These are phyloP conservation scores for Notiomystis cincta DNA, from an alignment of 2,113 vertebrate genomes.

Conservation along the genomic window DNA sequence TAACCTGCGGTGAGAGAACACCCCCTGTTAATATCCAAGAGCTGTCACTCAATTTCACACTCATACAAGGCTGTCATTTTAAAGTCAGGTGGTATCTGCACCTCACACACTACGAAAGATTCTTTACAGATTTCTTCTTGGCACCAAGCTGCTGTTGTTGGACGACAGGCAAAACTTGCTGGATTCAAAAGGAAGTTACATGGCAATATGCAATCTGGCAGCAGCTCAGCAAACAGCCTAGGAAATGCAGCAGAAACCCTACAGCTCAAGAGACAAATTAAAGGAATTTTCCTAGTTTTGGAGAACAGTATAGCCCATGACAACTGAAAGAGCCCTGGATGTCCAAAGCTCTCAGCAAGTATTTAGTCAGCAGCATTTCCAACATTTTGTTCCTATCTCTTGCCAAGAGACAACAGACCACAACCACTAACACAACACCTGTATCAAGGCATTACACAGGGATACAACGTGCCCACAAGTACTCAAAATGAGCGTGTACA, in stretches of 20 bases:
- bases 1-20: conserved; percentile 77
- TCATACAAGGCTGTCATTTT: rapidly evolving
- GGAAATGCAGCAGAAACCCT: not conserved
- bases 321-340: not conserved
- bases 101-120: not conserved
- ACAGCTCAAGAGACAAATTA: not conserved
- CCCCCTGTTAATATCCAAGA: not conserved
- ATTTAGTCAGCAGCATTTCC: not conserved
- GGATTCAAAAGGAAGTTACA: not conserved
- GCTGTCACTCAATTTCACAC: not conserved
- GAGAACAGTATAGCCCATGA: not conserved
- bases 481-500: not conserved
- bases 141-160: not conserved
- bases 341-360: not conserved
- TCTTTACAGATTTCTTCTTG: not conserved
- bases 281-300: not conserved
- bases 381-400: not conserved
- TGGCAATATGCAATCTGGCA: not conserved
- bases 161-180: not conserved
- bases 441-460: not conserved
- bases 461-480: not conserved
- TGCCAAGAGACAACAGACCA: not conserved
- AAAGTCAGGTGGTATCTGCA: not conserved
- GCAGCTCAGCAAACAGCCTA: not conserved
- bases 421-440: not conserved